Evolutionary conservation across 35 echinoderm and acorn worm species (phyloP).

Genomic region (Amphiura filiformis): DNA sequence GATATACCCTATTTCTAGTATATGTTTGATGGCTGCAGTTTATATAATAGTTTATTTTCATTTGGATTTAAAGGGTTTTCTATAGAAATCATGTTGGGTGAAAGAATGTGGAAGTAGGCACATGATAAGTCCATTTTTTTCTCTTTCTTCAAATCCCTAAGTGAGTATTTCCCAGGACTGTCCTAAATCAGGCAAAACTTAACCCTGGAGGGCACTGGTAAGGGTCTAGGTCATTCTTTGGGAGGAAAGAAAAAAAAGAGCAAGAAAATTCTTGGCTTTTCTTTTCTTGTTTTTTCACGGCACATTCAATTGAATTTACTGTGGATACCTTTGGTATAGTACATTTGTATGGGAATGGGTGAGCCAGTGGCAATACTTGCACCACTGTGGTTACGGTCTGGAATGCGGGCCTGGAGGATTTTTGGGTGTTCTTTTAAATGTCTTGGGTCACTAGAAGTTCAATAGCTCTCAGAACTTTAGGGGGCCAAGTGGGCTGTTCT

Average conservation of each 20-base stretch:
- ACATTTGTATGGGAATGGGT: not conserved
- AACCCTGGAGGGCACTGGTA: not conserved
- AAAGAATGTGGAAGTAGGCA: constrained; percentile 7
- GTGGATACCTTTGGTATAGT: not conserved
- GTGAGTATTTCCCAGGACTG: not conserved
- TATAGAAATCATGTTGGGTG: not conserved
- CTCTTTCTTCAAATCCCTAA: not conserved
- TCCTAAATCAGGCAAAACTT: not conserved
- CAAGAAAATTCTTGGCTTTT: not conserved
- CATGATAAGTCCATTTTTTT: not conserved
- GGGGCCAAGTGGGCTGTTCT: not conserved
- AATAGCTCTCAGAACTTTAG: not conserved
- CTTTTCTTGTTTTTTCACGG: not conserved
- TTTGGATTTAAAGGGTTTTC: not conserved
- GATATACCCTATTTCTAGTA: no score
- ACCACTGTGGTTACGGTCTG: not conserved
- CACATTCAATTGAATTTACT: not conserved
- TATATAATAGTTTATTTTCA: not conserved
- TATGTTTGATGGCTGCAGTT: no score
- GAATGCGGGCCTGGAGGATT: not conserved
- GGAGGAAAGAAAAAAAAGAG: not conserved
- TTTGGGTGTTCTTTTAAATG: constrained; percentile 4
- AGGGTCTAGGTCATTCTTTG: not conserved
- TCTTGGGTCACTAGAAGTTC: not conserved
- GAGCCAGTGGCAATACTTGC: not conserved